A percentile compares a stretch with the other conserved stretches of the same genome.
These are phyloP conservation scores for Ivindomyrus marchei DNA, from an alignment of 2,113 vertebrate species.

Conservation along the genomic window DNA sequence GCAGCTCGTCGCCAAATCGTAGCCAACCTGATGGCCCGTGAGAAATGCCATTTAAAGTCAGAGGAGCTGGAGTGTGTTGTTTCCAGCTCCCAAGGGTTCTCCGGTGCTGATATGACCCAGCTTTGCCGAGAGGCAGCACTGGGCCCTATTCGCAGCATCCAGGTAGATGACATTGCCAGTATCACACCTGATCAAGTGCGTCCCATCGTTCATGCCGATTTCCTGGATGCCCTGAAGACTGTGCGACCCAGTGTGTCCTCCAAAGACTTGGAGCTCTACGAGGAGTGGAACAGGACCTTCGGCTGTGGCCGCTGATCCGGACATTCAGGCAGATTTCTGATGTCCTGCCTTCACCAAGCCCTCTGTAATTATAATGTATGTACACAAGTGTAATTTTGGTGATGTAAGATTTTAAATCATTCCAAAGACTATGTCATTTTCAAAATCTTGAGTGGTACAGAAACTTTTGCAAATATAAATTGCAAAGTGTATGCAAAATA, in stretches of 20 bases:
- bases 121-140: slow-evolving; percentile 89
- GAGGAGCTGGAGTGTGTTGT: slow-evolving; percentile 71
- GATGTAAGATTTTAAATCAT: background rate
- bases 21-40: slow-evolving; percentile 69
- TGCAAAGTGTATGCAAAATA: background rate
- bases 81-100: slow-evolving; percentile 70
- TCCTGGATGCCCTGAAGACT: slow-evolving; percentile 75
- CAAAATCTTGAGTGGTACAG: background rate
- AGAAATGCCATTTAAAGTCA: slow-evolving; percentile 66
- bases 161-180: slow-evolving; percentile 75
- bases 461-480: background rate
- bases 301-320: slow-evolving; percentile 75
- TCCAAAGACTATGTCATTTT: background rate
- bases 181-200: slow-evolving; percentile 80
- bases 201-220: slow-evolving; percentile 75
- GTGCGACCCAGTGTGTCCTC: slow-evolving; percentile 83
- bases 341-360: background rate
- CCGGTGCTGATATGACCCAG: slow-evolving; percentile 92
- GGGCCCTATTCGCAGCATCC: slow-evolving; percentile 87
- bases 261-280: slow-evolving; percentile 82
- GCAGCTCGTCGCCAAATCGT: slow-evolving; percentile 80
- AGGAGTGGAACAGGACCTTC: slow-evolving; percentile 86
- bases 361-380: background rate
- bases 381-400: background rate
- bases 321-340: background rate